Base-by-base conservation (phyloP, 2,797 vertebrate species). In the Apodemus agrarius region DNA sequence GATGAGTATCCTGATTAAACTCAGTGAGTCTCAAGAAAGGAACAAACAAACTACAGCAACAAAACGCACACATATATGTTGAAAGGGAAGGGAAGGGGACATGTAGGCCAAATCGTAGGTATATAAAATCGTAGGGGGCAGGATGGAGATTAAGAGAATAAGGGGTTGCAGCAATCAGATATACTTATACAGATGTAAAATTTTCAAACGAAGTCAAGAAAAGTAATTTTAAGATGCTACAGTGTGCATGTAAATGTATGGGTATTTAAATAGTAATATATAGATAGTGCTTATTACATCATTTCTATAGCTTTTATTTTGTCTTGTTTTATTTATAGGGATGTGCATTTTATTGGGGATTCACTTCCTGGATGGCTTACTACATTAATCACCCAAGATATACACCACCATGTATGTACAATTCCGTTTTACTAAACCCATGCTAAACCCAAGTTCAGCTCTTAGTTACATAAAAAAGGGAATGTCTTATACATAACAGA, bases 341-440 rank as follows among this genome's bases (percentile, higher is more conserved):
- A 34, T 99, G 99, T 97, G 97, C 95, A 89, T 99, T 99, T 98
- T 99, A 99, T 88, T 99, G 99, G 99, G 98, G 98, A 96, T 99
- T 99, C 96, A 99, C 98, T 9, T 98, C 98, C 78, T 99, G 98
- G 98, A 98, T 98, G 9, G 98, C 98, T 29, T 98, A 98, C 96
- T 98, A 98, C 95, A 97, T 99, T 98, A 98, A 98, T 97, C 98
- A 98, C 8, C 98, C 98, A 0, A 52, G 90, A 3, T 99, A 99
- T 19, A 99, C 98, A 0, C 99, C 99, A 54, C 99, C 99, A 90
- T 98, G 99, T 99, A 98, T 0, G 99, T 98, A 98, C 63, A 26
- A 43, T 91, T 88, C 91, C n/a, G 87, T 72, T n/a, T 89, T 88
- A 31, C 10, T 83, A 84, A 74, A 0, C 0, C 2, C 5, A 24